Evolutionary conservation across 2,797 vertebrate species (phyloP).

Genomic region (Cryptoprocta ferox): DNA sequence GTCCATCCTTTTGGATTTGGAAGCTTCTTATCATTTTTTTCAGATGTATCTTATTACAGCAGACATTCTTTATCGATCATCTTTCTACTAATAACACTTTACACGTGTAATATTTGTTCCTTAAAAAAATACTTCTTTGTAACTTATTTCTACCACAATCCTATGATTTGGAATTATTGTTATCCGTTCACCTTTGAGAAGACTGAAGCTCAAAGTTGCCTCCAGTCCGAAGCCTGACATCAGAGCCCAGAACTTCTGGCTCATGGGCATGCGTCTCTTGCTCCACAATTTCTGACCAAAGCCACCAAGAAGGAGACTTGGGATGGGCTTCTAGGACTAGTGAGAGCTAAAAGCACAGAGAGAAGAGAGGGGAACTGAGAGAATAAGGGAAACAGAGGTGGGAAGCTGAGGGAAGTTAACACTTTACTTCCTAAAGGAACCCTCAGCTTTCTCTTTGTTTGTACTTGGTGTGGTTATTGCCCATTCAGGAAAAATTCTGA

Average conservation of each 20-base stretch:
- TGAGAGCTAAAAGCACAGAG: not conserved
- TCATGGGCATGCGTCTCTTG: not conserved
- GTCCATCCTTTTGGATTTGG: not conserved
- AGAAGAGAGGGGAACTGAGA: not conserved
- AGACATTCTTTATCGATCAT: not conserved
- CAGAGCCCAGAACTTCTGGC: not conserved
- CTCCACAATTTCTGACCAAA: not conserved
- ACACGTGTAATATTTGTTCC: not conserved
- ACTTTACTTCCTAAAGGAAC: fast-evolving
- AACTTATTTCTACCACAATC: not conserved
- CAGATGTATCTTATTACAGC: not conserved
- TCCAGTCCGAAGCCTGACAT: not conserved
- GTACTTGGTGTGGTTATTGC: not conserved
- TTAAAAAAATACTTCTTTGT: not conserved
- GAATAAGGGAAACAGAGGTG: not conserved
- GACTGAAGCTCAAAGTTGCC: not conserved
- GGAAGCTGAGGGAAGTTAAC: not conserved
- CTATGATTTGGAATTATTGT: not conserved
- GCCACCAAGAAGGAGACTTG: not conserved
- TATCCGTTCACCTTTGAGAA: not conserved
- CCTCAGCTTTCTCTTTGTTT: not conserved
- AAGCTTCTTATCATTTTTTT: not conserved
- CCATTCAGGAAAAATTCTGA: not conserved
- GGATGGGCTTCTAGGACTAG: fast-evolving
- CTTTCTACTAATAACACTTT: not conserved